Conservation (phyloP, 2,888 invertebrate species). For the Ophioninae sp. region DNA sequence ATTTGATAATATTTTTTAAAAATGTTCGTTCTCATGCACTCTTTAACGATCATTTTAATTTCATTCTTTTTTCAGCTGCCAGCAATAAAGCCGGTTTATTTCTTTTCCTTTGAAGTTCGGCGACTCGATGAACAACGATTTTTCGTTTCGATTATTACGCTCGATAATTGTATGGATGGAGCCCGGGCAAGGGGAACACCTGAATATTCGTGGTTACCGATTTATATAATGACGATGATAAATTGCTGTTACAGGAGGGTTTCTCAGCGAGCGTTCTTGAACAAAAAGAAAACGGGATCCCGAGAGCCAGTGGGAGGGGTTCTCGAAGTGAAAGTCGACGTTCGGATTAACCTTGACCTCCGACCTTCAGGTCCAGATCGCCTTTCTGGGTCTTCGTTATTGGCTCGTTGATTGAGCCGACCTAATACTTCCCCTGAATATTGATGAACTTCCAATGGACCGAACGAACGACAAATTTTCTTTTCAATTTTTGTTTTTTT, state of each 20-base stretch:
- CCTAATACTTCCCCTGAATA: neutral
- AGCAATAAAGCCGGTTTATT: neutral
- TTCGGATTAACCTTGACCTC: constrained; percentile 78
- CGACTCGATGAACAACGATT: constrained; percentile 1
- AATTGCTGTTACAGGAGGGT: constrained; percentile 74
- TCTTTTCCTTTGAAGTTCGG: constrained; percentile 1
- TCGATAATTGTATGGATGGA: neutral
- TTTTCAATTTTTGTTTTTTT: too few relatives aligned
- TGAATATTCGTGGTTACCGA: constrained; percentile 28
- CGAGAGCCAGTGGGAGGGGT: constrained; percentile 14
- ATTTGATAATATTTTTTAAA: too few relatives aligned
- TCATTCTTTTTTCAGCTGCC: neutral
- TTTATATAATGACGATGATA: constrained; percentile 33
- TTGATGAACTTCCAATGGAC: neutral
- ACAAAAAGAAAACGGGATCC: constrained; percentile 58
- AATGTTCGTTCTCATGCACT: neutral
- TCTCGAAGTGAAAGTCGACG: constrained; percentile 75
- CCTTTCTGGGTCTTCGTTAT: constrained; percentile 49
- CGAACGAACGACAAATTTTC: too few relatives aligned
- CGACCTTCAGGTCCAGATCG: constrained; percentile 75
- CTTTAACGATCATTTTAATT: neutral
- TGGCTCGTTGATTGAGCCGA: neutral
- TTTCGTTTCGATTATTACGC: constrained; percentile 25
- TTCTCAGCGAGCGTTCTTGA: constrained; percentile 75
- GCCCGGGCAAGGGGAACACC: neutral